Evolutionary conservation across 2,113 vertebrate genomes (phyloP), one percentile per base, ranked within the genome.

Genomic region (Oophaga pumilio): DNA sequence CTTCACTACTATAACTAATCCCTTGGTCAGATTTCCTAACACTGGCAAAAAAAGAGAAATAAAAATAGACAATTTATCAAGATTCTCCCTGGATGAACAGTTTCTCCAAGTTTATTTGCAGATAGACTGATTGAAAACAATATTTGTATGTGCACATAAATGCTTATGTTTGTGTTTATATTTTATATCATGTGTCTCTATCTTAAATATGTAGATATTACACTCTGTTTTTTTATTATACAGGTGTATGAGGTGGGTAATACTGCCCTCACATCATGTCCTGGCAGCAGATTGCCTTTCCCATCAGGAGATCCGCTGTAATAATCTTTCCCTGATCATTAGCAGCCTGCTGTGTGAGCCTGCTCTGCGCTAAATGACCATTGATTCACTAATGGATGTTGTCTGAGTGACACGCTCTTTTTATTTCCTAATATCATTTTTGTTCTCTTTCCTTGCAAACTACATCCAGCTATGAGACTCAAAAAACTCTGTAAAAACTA

Each of bases 281-380:
- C 73, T 82, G 52, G 76, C 80, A 78, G 85, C 18, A 87, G 86
- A 80, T 88, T 91, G 87, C 81, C 18, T 83, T 89, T 43, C 76
- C 0, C 68, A 89, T 49, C 20, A 87, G 88, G 88, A 89, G 56
- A 28, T 28, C 66, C 77, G 76, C 85, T 0, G 59, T 85, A 88
- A 76, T 76, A 90, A 90, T 90, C 82, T 91, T 77, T 79, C 53
- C 43, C 56, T 90, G 78, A 74, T 86, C 84, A 59, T 86, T 90
- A 90, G 87, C 87, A 89, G 57, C 83, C 90, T 86, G 86, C 90
- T 90, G 88, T 71, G 85, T 83, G 90, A 90, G 69, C 85, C 43
- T 81, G 52, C 57, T 89, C 88, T 85, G 57, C 82, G 53, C 2
- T 74, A 89, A 89, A 88, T 91, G 89, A 69, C 84, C 82, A 66